Conservation (phyloP, 2,888 invertebrate species). For the Melanchra persicariae region DNA sequence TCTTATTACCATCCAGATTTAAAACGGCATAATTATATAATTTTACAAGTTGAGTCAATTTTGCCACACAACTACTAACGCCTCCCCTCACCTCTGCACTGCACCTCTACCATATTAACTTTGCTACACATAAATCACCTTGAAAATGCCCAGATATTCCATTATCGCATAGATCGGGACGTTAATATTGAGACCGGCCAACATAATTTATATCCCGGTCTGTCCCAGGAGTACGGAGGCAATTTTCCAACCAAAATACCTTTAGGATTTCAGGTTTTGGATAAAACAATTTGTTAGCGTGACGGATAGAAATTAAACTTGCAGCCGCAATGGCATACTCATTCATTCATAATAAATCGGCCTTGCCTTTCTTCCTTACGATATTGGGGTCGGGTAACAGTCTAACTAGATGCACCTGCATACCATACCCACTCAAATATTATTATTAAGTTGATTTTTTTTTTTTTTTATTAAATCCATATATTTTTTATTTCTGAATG, state of each 20-base stretch:
- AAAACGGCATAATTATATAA: too few species aligned
- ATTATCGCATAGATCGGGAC: constrained; percentile 8
- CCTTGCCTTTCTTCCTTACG: too few species aligned
- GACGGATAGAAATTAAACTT: not conserved
- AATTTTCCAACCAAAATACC: constrained; percentile 38
- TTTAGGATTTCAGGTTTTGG: not conserved
- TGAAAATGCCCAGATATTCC: constrained; percentile 14
- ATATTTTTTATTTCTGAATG: too few species aligned
- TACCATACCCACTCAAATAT: too few species aligned
- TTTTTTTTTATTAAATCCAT: too few species aligned
- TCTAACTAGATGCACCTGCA: too few species aligned
- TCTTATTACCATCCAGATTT: too few species aligned
- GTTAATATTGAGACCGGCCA: constrained; percentile 40
- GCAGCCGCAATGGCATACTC: not conserved
- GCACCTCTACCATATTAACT: not conserved
- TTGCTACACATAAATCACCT: not conserved
- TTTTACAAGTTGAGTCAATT: not conserved
- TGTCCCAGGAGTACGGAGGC: constrained; percentile 15
- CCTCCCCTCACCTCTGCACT: not conserved
- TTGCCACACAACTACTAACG: too few species aligned
- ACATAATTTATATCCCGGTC: constrained; percentile 28
- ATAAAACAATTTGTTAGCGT: constrained; percentile 1
- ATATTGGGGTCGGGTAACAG: too few species aligned
- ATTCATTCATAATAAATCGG: not conserved
- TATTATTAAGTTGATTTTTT: too few species aligned